Conservation (phyloP, 1,140 invertebrate species). For the Drosophila jambulina region DNA sequence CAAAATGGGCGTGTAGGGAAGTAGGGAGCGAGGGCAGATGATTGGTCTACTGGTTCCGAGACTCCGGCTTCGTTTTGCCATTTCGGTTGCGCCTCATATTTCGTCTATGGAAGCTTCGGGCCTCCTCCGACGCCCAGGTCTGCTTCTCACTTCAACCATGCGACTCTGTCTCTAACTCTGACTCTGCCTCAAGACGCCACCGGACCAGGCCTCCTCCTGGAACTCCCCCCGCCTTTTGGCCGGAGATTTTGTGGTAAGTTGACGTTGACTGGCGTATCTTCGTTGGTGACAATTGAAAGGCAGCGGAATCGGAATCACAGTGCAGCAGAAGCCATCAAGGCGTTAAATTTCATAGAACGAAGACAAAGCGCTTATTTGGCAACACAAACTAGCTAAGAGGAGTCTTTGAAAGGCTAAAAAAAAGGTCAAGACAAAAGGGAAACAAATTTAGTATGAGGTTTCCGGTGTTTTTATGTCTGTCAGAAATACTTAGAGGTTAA, state of each 20-base stretch:
- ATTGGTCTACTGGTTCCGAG: slow-evolving; percentile 55
- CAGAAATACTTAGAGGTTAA: too few species aligned
- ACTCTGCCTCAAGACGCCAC: slow-evolving; percentile 60
- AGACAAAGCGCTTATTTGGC: slow-evolving; percentile 45
- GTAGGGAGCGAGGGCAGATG: slow-evolving; percentile 36
- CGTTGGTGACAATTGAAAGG: slow-evolving; percentile 67
- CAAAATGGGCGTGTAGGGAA: slow-evolving; percentile 37
- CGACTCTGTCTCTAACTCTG: slow-evolving; percentile 8
- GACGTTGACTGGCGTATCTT: slow-evolving; percentile 55
- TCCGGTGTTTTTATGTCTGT: background rate
- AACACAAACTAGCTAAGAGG: slow-evolving; percentile 25
- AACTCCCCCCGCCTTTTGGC: slow-evolving; percentile 1
- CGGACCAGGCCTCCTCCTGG: slow-evolving; percentile 15
- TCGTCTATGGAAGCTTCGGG: slow-evolving; percentile 70
- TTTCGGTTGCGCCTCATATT: slow-evolving; percentile 81
- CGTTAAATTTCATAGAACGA: slow-evolving; percentile 56
- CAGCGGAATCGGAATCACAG: slow-evolving; percentile 52
- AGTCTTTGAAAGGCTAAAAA: background rate
- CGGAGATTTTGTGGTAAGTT: slow-evolving; percentile 68
- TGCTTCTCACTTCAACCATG: slow-evolving; percentile 4
- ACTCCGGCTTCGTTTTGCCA: slow-evolving; percentile 59
- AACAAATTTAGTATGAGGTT: background rate
- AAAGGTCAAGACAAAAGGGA: background rate
- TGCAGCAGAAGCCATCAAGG: slow-evolving; percentile 44
- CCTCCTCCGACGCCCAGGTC: slow-evolving; percentile 4